Evolutionary conservation across 2,888 invertebrate genomes (phyloP).

Genomic region (Cantharis rustica): DNA sequence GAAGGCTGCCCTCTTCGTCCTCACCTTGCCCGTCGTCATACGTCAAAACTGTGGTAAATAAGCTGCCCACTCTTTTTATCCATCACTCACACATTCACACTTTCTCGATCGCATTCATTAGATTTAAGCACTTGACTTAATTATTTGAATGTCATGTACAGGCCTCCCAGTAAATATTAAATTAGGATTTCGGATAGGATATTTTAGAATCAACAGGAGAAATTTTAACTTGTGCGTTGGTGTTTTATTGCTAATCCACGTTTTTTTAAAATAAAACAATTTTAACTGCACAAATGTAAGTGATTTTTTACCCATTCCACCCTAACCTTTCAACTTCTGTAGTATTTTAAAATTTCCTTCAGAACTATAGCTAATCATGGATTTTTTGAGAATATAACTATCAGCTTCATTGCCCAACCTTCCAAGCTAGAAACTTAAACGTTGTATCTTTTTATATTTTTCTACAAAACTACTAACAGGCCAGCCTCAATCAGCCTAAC

Average conservation of each 20-base stretch:
- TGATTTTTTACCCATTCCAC: no score
- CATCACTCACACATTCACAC: slow-evolving; percentile 41
- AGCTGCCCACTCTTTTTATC: slow-evolving; percentile 65
- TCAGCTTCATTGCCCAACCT: no score
- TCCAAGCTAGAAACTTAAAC: no score
- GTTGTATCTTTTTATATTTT: no score
- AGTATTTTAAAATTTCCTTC: no score
- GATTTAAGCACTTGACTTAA: slow-evolving; percentile 11
- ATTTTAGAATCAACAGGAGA: not conserved
- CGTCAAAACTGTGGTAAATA: slow-evolving; percentile 96
- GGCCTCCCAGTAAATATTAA: not conserved
- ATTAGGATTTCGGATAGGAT: not conserved
- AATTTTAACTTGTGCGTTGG: not conserved
- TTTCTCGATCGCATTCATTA: slow-evolving; percentile 32
- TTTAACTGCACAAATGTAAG: no score
- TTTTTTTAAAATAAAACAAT: not conserved
- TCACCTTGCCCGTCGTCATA: slow-evolving; percentile 98
- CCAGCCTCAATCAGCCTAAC: no score
- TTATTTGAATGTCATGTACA: slow-evolving; percentile 16
- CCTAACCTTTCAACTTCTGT: no score
- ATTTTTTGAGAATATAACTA: no score
- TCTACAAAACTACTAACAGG: no score
- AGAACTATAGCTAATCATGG: no score
- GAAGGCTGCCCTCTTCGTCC: slow-evolving; percentile 83
- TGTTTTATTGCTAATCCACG: not conserved